phyloP scores from a whole-genome alignment of 2,888 invertebrate species.

The Physocephala rufipes region DNA sequence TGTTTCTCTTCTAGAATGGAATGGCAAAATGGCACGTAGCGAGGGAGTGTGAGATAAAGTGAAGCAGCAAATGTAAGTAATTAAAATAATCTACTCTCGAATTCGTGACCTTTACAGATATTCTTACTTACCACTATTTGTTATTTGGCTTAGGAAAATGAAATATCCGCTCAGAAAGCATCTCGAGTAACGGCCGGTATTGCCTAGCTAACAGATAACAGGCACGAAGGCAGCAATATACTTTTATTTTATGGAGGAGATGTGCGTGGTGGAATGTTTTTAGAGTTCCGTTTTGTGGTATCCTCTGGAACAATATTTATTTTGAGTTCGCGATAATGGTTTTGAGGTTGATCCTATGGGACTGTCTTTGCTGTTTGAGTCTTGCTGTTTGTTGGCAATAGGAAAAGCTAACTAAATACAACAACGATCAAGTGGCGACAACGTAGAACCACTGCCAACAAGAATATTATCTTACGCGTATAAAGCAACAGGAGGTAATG shows the following conservation, averaged over 20 bases:
- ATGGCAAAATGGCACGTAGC: no score
- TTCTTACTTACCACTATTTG: not conserved
- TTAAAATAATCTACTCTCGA: no score
- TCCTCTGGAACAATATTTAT: not conserved
- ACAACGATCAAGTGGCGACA: not conserved
- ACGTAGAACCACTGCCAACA: not conserved
- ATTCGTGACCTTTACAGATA: not conserved
- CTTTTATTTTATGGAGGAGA: not conserved
- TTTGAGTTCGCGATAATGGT: not conserved
- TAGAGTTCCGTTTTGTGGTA: not conserved
- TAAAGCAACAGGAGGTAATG: not conserved
- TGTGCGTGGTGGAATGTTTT: not conserved
- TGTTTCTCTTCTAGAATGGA: no score
- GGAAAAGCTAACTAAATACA: not conserved
- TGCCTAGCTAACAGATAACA: not conserved
- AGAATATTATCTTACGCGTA: not conserved
- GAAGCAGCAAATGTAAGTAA: no score
- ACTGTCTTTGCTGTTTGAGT: not conserved
- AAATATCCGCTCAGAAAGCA: not conserved
- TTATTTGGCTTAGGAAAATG: conserved; percentile 6
- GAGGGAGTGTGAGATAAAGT: no score
- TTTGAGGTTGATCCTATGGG: not conserved
- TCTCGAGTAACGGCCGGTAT: not conserved
- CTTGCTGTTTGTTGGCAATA: not conserved
- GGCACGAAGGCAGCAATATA: not conserved